Base-by-base conservation (phyloP, 2,797 vertebrate genomes). In the Manis crassicaudata region DNA sequence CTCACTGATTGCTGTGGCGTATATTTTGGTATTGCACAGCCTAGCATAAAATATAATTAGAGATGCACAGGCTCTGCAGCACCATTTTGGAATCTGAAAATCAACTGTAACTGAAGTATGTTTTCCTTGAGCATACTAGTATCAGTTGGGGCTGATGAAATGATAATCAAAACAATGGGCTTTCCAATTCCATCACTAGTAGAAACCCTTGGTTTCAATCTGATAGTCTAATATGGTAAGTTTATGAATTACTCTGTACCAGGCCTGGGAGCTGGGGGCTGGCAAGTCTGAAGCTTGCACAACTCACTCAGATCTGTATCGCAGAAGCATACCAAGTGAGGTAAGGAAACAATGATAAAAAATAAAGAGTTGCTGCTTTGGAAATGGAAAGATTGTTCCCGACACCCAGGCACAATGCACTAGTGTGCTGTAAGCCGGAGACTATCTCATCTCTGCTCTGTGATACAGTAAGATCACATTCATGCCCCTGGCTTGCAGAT, bases 1-100 rank as follows among this genome's bases (percentile, higher is more conserved):
- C 99, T 99, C 99, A 97, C 98, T 99, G 99, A 99, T 99, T 98
- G 98, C 99, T 98, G 94, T 87, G 94, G 98, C 98, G 97, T 98
- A 98, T 98, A 98, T 98, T 98, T 98, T 98, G 97, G 98, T 98
- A 99, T 98, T 98, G 98, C 98, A 99, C 98, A 98, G 98, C 98
- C 98, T 98, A 98, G 98, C 98, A 98, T 98, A 98, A 98, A 98
- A 98, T 98, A 98, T 98, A 98, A 98, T 98, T 98, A 98, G 98
- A 97, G 98, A 98, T 98, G 98, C 98, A 98, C 97, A 98, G 98
- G 98, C 97, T 98, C 98, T 97, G 98, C 98, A 98, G 98, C 98
- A 98, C 98, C 98, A 98, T 98, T 98, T 98, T 98, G 98, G 98
- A 98, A 98, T 98, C 98, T 97, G 98, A 98, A 98, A 98, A 98